phyloP scores from a whole-genome alignment of 2,888 invertebrate species.

The Sminthurinus aureus region DNA sequence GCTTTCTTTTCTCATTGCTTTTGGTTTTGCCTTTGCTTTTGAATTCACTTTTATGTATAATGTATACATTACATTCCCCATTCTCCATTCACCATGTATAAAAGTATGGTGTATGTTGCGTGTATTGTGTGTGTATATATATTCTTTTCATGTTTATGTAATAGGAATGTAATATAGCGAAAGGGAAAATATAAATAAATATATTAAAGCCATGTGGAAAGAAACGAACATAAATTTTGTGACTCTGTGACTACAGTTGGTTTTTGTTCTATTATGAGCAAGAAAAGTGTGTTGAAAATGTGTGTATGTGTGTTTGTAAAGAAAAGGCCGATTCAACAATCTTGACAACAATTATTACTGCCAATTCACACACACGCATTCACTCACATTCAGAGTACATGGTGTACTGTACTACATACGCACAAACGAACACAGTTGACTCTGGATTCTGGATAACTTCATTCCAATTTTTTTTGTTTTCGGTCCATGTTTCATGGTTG shows the following conservation, averaged over 20 bases:
- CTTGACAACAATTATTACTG: background rate
- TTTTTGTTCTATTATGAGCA: background rate
- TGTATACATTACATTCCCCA: background rate
- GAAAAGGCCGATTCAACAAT: constrained; percentile 2
- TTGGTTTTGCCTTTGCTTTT: background rate
- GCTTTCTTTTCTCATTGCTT: no score
- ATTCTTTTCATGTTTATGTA: no score
- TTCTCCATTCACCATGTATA: background rate
- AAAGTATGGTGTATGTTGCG: no score
- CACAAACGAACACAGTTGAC: background rate
- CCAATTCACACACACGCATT: constrained; percentile 9
- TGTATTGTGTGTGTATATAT: no score
- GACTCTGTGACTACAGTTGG: background rate
- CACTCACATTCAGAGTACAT: background rate
- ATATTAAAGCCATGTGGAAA: no score
- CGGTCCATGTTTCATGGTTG: constrained; percentile 3
- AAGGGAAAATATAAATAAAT: no score
- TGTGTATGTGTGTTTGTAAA: no score
- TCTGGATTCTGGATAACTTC: background rate
- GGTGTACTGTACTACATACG: background rate
- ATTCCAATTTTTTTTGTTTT: constrained; percentile 1
- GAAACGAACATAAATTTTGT: no score
- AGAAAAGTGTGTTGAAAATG: constrained; percentile 16
- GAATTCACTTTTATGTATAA: background rate
- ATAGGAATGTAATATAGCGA: no score